A percentile compares a stretch with the other conserved stretches of the same genome.
phyloP scores from a whole-genome alignment of 2,797 vertebrate species.

The Mormyrus proboscirostris region DNA sequence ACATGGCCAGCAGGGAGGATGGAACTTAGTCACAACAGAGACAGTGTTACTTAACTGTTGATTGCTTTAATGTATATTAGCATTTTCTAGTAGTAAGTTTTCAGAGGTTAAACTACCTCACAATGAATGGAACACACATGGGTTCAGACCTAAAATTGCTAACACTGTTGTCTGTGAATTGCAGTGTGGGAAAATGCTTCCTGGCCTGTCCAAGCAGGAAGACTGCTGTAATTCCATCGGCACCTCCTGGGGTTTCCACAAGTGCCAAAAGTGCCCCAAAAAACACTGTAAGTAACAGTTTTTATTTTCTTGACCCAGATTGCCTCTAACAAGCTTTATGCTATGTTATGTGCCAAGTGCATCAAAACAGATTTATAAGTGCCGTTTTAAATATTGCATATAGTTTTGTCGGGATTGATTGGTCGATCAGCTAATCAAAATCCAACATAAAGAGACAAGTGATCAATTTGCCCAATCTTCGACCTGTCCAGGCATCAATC shows the following conservation, averaged over 20 bases:
- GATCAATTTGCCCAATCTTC: neutral
- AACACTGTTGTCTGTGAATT: slow-evolving; percentile 27
- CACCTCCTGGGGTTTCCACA: slow-evolving; percentile 96
- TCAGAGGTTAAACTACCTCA: neutral
- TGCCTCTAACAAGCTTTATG: neutral
- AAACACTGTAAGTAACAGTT: slow-evolving; percentile 73
- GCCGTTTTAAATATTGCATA: neutral
- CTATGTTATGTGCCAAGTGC: neutral
- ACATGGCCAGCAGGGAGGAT: neutral
- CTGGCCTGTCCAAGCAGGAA: slow-evolving; percentile 94
- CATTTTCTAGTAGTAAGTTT: neutral
- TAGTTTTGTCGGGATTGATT: neutral
- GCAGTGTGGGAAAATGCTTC: slow-evolving; percentile 93
- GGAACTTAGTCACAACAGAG: neutral
- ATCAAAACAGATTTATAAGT: neutral
- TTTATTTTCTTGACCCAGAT: neutral
- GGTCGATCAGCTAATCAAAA: neutral
- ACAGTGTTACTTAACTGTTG: neutral
- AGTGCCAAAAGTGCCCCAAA: slow-evolving; percentile 94
- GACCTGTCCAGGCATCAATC: neutral
- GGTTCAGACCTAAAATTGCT: neutral
- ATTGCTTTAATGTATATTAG: neutral
- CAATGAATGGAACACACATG: neutral
- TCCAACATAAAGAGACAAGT: neutral
- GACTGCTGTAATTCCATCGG: slow-evolving; percentile 91